Evolutionary conservation across 1,140 invertebrate genomes (phyloP).

Genomic region (Nephila pilipes): DNA sequence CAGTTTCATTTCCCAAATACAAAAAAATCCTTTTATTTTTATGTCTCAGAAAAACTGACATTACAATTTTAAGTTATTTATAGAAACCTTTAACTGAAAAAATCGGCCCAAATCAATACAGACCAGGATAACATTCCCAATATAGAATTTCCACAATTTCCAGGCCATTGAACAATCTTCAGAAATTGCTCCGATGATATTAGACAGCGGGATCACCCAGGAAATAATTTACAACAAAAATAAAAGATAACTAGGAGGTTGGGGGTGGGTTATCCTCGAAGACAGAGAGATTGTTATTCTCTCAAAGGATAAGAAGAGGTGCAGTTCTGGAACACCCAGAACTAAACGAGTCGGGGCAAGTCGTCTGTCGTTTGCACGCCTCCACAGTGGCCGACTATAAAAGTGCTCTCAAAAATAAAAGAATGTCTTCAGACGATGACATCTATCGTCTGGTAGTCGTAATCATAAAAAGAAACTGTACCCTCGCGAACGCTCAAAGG

Average conservation of each 20-base stretch:
- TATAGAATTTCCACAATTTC: constrained; percentile 26
- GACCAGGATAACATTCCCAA: background rate
- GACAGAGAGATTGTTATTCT: background rate
- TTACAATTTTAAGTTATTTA: background rate
- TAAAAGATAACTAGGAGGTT: background rate
- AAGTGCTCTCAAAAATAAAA: constrained; percentile 62
- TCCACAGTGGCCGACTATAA: constrained; percentile 46
- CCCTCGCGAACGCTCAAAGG: constrained; percentile 22
- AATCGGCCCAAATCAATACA: background rate
- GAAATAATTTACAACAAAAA: constrained; percentile 33
- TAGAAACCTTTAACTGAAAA: background rate
- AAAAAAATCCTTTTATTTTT: too few relatives aligned
- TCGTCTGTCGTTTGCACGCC: constrained; percentile 36
- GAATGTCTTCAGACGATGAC: constrained; percentile 62
- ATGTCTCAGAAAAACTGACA: background rate
- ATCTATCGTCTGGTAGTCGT: constrained; percentile 70
- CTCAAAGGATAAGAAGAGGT: background rate
- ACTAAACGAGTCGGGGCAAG: background rate
- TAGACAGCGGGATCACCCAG: background rate
- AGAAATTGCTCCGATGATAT: background rate
- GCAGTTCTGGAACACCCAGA: background rate
- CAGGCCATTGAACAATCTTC: background rate
- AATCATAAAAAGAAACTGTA: constrained; percentile 70
- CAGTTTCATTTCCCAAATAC: too few relatives aligned
- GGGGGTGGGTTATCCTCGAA: background rate